These are phyloP conservation scores for Dufourea novaeangliae DNA, from an alignment of 1,140 invertebrate species.

Conservation along the genomic window DNA sequence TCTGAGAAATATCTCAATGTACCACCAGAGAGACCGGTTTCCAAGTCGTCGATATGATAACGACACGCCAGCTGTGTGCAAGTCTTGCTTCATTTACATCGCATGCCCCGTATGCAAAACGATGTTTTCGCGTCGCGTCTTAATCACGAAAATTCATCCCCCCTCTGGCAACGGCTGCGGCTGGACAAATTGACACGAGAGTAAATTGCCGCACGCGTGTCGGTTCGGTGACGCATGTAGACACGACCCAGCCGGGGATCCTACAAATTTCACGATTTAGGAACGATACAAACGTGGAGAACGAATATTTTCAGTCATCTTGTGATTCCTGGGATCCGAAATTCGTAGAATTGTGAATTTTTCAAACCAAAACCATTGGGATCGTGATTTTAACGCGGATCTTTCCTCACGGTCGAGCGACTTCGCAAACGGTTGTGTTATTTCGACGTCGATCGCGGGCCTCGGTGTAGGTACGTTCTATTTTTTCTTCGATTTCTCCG, in stretches of 20 bases:
- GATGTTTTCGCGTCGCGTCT: slow-evolving; percentile 15
- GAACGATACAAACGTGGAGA: too few relatives aligned
- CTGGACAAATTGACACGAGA: not conserved
- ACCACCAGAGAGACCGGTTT: slow-evolving; percentile 35
- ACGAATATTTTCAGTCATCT: too few relatives aligned
- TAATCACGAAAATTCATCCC: slow-evolving; percentile 13
- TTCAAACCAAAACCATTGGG: not conserved
- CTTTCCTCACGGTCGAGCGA: slow-evolving; percentile 11
- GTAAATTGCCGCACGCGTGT: not conserved
- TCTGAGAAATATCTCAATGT: slow-evolving; percentile 31
- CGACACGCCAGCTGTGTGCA: slow-evolving; percentile 48
- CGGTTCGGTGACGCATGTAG: not conserved
- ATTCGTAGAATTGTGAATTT: too few relatives aligned
- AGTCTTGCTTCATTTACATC: slow-evolving; percentile 46
- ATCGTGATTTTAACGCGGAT: not conserved
- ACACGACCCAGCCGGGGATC: too few relatives aligned
- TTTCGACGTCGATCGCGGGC: slow-evolving; percentile 30
- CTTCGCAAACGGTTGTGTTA: slow-evolving; percentile 41
- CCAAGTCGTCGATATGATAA: slow-evolving; percentile 48
- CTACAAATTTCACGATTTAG: too few relatives aligned
- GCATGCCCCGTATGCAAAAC: slow-evolving; percentile 29
- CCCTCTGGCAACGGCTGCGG: not conserved
- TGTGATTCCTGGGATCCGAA: too few relatives aligned
- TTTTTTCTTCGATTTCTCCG: slow-evolving; percentile 60
- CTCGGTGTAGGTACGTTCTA: slow-evolving; percentile 49